Base-by-base conservation (phyloP, 2,888 invertebrate genomes). In the Heliconius ismenius region DNA sequence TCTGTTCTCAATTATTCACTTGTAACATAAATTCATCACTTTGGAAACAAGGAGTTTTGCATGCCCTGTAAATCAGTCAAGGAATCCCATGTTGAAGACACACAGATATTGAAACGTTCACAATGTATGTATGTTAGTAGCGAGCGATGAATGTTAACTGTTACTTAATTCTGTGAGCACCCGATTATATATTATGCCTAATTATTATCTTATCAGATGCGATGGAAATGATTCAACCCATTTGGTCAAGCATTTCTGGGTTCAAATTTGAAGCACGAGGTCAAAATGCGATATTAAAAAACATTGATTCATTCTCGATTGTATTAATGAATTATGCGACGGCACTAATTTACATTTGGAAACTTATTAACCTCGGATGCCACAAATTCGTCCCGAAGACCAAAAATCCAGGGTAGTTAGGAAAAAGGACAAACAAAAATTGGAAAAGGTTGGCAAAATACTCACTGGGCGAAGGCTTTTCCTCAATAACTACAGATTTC, bases 61-160 rank as follows among this genome's bases (percentile, higher is more conserved):
- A 92, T 92, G 90, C 91, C 94, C 94, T 95, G 94, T 86, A 94
- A 94, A 93, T 92, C 90, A 93, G 90, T 92, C 91, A 94, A 94
- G 89, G 92, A 91, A 90, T 90, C 92, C 92, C 89, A 91, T 88
- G 82, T 92, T 94, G 93, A 92, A 93, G 94, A 94, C 93, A 93
- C 94, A 94, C 94, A 94, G 94, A 94, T 90, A 92, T 86, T 88
- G 84, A 83, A 87, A 89, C 89, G 89, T 88, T 89, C 85, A 89
- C 85, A 87, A 84, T 87, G 85, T 86, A 86, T 85, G 83, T 84
- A 83, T 86, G 88, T 90, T 86, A 88, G 87, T 87, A 84, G 81
- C 81, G 82, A 84, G 82, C 81, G 80, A 86, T 87, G 86, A 82
- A 78, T 85, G 84, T 91, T 88, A 58, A 92, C 86, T 89, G 81